Evolutionary conservation across 2,113 vertebrate genomes (phyloP).

Genomic region (Microtus montanus): DNA sequence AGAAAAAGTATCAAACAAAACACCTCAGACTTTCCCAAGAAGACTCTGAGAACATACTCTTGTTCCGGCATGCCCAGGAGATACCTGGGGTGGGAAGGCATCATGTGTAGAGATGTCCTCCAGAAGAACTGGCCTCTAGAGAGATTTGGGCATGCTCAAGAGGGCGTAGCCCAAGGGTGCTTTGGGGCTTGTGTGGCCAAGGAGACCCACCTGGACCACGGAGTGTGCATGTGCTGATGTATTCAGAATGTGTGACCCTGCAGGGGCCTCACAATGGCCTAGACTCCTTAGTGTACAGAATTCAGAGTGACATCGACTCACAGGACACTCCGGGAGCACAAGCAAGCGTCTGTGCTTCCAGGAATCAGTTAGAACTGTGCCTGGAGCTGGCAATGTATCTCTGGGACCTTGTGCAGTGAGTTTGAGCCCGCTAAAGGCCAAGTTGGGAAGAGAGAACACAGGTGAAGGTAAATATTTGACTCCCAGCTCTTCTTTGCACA

Average conservation of each 20-base stretch:
- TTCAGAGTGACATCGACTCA: background rate
- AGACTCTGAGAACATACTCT: background rate
- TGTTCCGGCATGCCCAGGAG: background rate
- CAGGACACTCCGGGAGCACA: background rate
- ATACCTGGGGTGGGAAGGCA: background rate
- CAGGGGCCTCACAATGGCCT: background rate
- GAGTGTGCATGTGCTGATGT: background rate
- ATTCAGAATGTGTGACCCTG: background rate
- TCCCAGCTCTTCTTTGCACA: background rate
- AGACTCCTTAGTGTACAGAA: accelerated
- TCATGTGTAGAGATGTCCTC: background rate
- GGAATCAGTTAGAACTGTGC: background rate
- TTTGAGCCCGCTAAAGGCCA: background rate
- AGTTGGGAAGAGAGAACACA: background rate
- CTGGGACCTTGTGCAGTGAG: background rate
- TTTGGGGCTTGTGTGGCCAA: background rate
- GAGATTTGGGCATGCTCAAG: background rate
- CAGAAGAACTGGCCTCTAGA: background rate
- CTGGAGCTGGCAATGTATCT: background rate
- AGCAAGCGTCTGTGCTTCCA: background rate
- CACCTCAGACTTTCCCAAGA: background rate
- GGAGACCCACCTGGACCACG: background rate
- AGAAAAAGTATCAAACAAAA: background rate
- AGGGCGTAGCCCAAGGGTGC: background rate
- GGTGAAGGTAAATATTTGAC: background rate